These are phyloP conservation scores for Novumbra hubbsi DNA, from an alignment of 2,797 vertebrate species.

Conservation along the genomic window DNA sequence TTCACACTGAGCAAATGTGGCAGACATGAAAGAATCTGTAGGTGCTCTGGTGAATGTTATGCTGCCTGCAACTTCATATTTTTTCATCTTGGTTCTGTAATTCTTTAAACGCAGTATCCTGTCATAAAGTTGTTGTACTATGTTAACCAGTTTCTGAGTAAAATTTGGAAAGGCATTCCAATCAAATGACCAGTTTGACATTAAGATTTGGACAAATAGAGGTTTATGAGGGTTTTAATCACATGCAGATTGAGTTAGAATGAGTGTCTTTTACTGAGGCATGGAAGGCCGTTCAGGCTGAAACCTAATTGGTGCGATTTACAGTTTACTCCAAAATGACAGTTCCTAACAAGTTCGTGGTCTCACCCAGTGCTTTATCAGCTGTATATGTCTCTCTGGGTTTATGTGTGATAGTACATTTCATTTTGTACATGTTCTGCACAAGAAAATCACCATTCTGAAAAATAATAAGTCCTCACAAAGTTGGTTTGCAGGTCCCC, in stretches of 20 bases:
- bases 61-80: no score
- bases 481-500: no score
- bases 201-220: constrained; percentile 3
- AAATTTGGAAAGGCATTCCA: background rate
- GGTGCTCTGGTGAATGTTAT: no score
- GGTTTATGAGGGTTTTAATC: constrained; percentile 9
- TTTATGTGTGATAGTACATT: constrained; percentile 4
- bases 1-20: no score
- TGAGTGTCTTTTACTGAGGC: constrained; percentile 9
- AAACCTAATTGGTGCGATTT: constrained; percentile 44
- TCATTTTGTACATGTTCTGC: background rate
- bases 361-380: background rate
- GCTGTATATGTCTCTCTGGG: constrained; percentile 2
- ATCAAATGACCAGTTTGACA: background rate
- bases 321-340: constrained; percentile 43
- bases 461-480: no score
- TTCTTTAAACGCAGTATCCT: no score
- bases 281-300: constrained; percentile 22
- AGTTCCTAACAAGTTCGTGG: constrained; percentile 19
- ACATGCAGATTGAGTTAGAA: background rate
- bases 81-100: no score
- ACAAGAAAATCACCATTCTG: no score
- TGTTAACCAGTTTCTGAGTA: no score
- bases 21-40: no score
- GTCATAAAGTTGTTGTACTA: no score